Evolutionary conservation across 2,797 vertebrate species (phyloP), one percentile per base, ranked within the genome.

Genomic region (Amblyopsis hoosieri): DNA sequence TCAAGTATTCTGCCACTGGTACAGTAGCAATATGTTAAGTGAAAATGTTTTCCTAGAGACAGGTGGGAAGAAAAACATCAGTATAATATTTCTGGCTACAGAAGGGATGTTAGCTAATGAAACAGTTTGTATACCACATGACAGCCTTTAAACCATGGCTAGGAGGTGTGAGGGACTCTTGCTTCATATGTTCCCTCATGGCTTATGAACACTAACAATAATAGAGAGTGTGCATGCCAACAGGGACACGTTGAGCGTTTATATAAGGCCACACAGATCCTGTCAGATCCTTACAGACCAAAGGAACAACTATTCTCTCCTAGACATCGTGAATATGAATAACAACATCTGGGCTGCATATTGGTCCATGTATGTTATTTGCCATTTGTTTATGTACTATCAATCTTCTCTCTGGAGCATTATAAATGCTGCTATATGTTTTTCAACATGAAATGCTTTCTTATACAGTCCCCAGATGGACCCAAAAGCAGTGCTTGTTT

Each of bases 281-380:
- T 80, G 84, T 82, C 76, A 80, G 80, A 78, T 76, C 67, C 64
- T 66, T 66, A 65, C 13, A 64, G 74, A 89, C 89, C 81, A 90
- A 86, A 86, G 83, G 75, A 67, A 65, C 79, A 75, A 65, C 88
- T 81, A 72, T 65, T 82, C 52, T 66, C 11, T 3, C 71, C 78
- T 71, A 72, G 60, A 12, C 54, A 75, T 69, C 76, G 85, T 66
- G 75, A 75, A 72, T 61, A 12, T 72, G 76, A 62, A 55, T 60
- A 64, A 77, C 74, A 80, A 82, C 77, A 83, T 85, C 78, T 75
- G 75, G 71, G 12, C 60, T 62, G 58, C 57, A 45, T 72, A 64
- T 67, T 67, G 66, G 67, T 69, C 57, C 61, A 29, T 83, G 62
- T 75, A 55, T 77, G 64, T 82, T 85, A 75, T 76, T 60, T 51